Conservation (phyloP, 2,797 vertebrate species). For the Acanthiza pusilla region DNA sequence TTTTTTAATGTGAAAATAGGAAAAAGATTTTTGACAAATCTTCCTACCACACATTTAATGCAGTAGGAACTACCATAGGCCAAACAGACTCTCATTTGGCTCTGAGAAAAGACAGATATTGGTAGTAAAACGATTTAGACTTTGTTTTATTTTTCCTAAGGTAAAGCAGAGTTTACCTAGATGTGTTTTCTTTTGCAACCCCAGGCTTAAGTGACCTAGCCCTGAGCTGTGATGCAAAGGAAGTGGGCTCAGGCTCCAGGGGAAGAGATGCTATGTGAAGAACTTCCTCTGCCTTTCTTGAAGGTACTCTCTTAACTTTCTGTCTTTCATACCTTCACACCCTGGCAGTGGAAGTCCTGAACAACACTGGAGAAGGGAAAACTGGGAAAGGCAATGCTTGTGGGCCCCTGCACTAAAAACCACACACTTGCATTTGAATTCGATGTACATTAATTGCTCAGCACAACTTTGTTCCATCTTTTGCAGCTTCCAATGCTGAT, state of each 20-base stretch:
- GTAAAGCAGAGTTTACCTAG: neutral
- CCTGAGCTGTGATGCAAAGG: neutral
- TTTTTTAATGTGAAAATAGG: neutral
- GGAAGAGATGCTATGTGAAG: neutral
- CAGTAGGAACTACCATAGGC: neutral
- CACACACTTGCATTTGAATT: neutral
- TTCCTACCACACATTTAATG: neutral
- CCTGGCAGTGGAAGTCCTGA: neutral
- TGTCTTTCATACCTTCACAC: neutral
- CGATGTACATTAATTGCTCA: neutral
- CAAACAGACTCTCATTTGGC: neutral
- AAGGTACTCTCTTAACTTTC: neutral
- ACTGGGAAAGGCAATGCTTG: neutral
- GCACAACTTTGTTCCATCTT: neutral
- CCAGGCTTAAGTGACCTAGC: neutral
- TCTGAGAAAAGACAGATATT: neutral
- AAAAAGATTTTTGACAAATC: neutral
- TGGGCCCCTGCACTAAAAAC: neutral
- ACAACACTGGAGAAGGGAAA: neutral
- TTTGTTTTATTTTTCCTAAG: neutral
- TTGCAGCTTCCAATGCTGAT: neutral
- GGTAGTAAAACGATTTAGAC: neutral
- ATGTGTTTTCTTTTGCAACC: neutral
- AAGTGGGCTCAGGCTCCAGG: neutral
- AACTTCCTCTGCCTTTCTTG: neutral